Base-by-base conservation (phyloP, 37 sponge, comb jelly and placozoan genomes). In the Geodia barretti region DNA sequence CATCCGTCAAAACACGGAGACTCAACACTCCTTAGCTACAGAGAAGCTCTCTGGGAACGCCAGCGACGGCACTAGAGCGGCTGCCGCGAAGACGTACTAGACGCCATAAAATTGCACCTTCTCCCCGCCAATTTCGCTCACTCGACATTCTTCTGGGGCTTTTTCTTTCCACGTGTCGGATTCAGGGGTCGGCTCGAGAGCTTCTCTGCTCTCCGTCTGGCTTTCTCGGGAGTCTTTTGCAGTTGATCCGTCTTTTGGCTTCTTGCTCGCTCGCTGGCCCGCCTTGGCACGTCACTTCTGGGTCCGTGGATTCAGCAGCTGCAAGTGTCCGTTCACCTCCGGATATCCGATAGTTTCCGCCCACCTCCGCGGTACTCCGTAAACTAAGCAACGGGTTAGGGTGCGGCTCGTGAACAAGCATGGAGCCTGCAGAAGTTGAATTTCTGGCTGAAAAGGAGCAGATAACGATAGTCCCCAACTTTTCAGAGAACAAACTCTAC, bases 371-470 rank as follows among this genome's bases (percentile, higher is more conserved):
- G 39, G 1, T 17, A 35, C 40, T 40, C 72, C 72, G 72, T 39
- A 39, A 39, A 39, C 20, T 58, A 30, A 3, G 68, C 19, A 32
- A 20, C 34, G 33, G 54, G 54, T 47, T 7, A 68, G 75, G 36
- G 47, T 26, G 75, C 36, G 60, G 75, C 60, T 7, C 2, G 29
- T 9, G 1, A 3, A 20, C 30, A 34, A 29, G 58, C 54, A 99
- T 99, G 95, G 95, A 97, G 26, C 85, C 95, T 0, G 29, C 77
- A n/a, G 95, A 99, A 72, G 84, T 92, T 28, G 99, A 99, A 63
- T 99, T 97, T 62, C 39, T 97, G 20, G 97, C 97, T 21, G 97
- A 97, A 73, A 95, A 99, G 65, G 86, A 85, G 64, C 35, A 74
- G 25, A 71, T 99, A 5, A 84, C 84, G 4, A 90, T 99, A 23